Conservation (phyloP, 2,797 vertebrate genomes). For the Betta splendens region DNA sequence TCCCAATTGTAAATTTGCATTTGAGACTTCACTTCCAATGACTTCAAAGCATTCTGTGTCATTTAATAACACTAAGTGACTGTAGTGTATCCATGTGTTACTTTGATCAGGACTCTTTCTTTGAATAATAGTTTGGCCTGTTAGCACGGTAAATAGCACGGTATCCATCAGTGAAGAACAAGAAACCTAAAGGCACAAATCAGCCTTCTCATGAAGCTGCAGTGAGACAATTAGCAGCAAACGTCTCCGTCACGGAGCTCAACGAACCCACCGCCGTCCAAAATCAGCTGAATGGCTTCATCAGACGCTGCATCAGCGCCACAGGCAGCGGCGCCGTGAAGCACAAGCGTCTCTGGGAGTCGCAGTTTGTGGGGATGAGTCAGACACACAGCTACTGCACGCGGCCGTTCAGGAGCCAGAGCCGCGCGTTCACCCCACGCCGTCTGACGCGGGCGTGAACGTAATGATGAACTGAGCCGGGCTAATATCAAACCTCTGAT, state of each 20-base stretch:
- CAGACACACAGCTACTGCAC: no score
- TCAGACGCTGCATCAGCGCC: conserved; percentile 2
- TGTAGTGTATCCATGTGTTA: neutral
- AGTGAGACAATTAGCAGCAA: conserved; percentile 10
- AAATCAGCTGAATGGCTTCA: neutral
- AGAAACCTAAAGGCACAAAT: conserved; percentile 3
- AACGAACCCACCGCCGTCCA: neutral
- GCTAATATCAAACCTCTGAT: no score
- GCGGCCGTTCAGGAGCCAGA: no score
- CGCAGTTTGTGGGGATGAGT: no score
- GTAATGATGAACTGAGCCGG: no score
- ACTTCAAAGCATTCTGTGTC: neutral
- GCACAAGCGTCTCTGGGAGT: conserved; percentile 2
- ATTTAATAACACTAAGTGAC: neutral
- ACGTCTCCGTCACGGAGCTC: neutral
- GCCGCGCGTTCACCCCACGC: no score
- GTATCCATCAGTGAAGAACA: neutral
- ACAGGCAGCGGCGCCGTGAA: neutral
- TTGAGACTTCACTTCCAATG: neutral
- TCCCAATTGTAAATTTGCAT: conserved; percentile 13
- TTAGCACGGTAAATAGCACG: neutral
- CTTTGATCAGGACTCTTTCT: neutral
- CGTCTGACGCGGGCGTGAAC: no score
- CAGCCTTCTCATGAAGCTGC: neutral
- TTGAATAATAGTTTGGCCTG: neutral